A percentile compares a stretch with the other conserved stretches of the same genome.
Conservation (phyloP, 2,888 invertebrate genomes). For the Synergus itoensis region DNA sequence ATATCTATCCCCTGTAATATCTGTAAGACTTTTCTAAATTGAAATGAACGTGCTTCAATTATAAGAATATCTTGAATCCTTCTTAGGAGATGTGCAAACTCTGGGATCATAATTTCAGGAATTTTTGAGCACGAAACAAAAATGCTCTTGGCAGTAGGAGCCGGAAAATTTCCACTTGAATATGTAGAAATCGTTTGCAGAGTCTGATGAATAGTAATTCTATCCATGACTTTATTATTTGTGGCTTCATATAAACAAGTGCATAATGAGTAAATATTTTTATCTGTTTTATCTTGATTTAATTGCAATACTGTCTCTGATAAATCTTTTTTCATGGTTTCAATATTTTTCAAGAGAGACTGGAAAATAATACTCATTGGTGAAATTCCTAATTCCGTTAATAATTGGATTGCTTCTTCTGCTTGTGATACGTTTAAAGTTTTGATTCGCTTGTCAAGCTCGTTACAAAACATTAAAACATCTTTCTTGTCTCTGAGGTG, state of each 20-base stretch:
- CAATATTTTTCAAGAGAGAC: slow-evolving; percentile 29
- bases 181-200: background rate
- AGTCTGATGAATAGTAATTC: background rate
- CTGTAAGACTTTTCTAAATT: background rate
- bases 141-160: background rate
- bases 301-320: background rate
- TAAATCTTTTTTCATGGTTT: background rate
- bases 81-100: background rate
- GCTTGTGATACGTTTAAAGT: background rate
- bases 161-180: background rate
- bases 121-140: background rate
- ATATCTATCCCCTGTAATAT: background rate
- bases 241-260: background rate
- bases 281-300: background rate
- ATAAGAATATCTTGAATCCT: background rate
- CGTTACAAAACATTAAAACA: background rate
- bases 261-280: background rate
- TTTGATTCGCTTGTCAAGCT: background rate
- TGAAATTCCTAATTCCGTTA: background rate
- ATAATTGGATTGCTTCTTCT: background rate
- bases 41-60: background rate
- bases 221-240: background rate
- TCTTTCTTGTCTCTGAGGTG: background rate
- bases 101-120: background rate
- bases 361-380: slow-evolving; percentile 16